Percentiles rank a stretch among this genome's conserved stretches.
phyloP scores from a whole-genome alignment of 2,888 invertebrate species.

The Acrocera orbiculus region DNA sequence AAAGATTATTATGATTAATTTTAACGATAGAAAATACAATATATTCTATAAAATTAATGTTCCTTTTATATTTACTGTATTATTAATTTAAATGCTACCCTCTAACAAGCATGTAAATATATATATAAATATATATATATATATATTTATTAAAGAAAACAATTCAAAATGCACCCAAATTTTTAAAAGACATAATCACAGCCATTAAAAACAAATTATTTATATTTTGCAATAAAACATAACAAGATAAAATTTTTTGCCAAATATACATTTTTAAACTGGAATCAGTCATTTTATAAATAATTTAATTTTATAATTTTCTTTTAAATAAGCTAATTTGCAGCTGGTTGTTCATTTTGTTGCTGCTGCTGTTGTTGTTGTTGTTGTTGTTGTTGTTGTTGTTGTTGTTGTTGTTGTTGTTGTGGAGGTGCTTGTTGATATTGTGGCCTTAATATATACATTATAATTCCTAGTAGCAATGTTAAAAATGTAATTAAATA shows the following conservation, averaged over 20 bases:
- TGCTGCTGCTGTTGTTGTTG: conserved; percentile 8
- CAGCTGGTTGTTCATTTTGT: conserved; percentile 3
- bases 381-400: conserved; percentile 7
- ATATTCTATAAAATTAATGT: too few species aligned
- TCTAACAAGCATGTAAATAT: too few species aligned
- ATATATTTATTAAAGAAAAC: too few species aligned
- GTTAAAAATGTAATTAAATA: conserved; percentile 72
- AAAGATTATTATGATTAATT: too few species aligned
- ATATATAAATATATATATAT: too few species aligned
- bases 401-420: conserved; percentile 9
- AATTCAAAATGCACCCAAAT: too few species aligned
- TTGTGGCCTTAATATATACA: conserved; percentile 57
- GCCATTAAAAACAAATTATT: neutral
- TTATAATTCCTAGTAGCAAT: conserved; percentile 61
- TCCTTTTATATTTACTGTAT: too few species aligned
- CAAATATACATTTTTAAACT: too few species aligned
- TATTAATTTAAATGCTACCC: too few species aligned
- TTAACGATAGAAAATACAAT: too few species aligned
- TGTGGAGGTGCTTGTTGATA: conserved; percentile 16
- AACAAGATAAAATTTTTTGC: neutral
- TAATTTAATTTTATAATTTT: neutral
- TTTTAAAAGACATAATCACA: too few species aligned
- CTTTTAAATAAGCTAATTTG: conserved; percentile 1
- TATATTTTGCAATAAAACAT: neutral
- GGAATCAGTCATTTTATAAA: too few species aligned